These are phyloP conservation scores for Drosophila pruinosa DNA, from an alignment of 1,140 invertebrate genomes.

Conservation along the genomic window DNA sequence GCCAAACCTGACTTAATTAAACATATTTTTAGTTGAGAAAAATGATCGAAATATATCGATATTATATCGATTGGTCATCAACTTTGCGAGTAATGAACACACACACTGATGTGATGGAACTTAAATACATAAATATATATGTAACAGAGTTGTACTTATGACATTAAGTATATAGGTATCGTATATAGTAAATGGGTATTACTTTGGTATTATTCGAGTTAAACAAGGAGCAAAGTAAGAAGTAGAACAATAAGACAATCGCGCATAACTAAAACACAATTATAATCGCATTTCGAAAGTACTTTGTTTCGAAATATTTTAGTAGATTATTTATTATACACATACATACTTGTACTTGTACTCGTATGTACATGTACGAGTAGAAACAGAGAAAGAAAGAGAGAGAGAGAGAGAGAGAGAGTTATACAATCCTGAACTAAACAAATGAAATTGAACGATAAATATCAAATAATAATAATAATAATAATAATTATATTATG, in stretches of 20 bases:
- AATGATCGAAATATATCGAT: background rate
- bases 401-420: background rate
- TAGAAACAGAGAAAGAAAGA: background rate
- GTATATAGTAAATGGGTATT: background rate
- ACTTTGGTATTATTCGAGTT: background rate
- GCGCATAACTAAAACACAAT: background rate
- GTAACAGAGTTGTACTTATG: constrained; percentile 1
- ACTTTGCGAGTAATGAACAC: background rate
- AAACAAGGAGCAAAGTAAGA: constrained; percentile 7
- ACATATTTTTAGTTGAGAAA: too few relatives aligned
- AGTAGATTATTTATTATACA: constrained; percentile 18
- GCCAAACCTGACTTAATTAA: too few relatives aligned
- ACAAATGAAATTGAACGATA: background rate
- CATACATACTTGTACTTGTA: constrained; percentile 17
- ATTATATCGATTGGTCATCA: background rate
- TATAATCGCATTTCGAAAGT: constrained; percentile 7
- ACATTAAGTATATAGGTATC: background rate
- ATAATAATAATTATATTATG: background rate
- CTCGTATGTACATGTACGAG: constrained; percentile 20
- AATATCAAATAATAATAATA: background rate
- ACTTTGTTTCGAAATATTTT: constrained; percentile 10
- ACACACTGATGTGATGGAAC: too few relatives aligned
- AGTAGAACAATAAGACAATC: constrained; percentile 15
- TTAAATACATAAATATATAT: too few relatives aligned
- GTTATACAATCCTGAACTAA: constrained; percentile 11